Evolutionary conservation across 2,113 vertebrate species (phyloP).

Genomic region (Dromaius novaehollandiae): DNA sequence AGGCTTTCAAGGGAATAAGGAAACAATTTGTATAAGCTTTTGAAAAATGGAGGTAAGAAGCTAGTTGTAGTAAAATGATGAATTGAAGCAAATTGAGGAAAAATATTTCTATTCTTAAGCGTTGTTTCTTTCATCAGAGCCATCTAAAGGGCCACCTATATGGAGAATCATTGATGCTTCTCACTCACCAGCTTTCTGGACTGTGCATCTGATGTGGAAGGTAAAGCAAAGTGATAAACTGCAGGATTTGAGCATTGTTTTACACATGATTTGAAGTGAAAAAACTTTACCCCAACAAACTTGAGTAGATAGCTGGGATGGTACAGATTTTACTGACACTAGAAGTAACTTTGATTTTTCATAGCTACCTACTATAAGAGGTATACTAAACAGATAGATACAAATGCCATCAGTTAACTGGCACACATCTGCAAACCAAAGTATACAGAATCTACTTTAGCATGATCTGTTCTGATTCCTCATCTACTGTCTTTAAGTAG

Average conservation of each 20-base stretch:
- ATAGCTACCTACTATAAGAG: background rate
- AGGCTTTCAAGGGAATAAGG: background rate
- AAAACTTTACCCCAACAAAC: background rate
- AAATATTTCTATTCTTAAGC: background rate
- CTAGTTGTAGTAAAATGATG: background rate
- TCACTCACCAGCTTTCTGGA: conserved; percentile 16
- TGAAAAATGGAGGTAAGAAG: background rate
- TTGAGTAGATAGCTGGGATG: background rate
- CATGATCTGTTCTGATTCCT: background rate
- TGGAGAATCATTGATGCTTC: conserved; percentile 78
- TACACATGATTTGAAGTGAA: background rate
- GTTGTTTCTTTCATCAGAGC: conserved; percentile 73
- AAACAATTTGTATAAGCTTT: background rate
- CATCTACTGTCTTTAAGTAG: background rate
- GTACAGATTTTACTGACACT: background rate
- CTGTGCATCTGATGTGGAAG: conserved; percentile 85
- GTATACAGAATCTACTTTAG: background rate
- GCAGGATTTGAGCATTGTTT: background rate
- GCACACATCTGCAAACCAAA: background rate
- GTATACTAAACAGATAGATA: background rate
- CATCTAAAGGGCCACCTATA: conserved; percentile 80
- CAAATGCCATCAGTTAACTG: background rate
- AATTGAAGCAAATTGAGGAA: background rate
- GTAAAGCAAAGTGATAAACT: conserved; percentile 68
- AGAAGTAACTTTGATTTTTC: background rate